Evolutionary conservation across 2,797 vertebrate genomes (phyloP).

Genomic region (Ctenopoma multispine): DNA sequence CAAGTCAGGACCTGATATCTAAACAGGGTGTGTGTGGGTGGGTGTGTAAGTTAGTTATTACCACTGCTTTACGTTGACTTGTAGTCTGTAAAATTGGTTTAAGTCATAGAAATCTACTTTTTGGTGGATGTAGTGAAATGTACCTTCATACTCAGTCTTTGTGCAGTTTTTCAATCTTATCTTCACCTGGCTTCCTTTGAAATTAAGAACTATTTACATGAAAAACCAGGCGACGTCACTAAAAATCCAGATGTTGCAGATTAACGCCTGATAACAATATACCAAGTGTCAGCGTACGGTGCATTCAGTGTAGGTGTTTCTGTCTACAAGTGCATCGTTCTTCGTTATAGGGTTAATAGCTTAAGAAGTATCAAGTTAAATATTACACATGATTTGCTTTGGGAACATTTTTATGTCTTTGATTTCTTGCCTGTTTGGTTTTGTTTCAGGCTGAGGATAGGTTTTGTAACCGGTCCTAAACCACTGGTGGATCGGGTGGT

Average conservation of each 20-base stretch:
- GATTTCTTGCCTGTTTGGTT: neutral
- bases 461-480: conserved; percentile 94
- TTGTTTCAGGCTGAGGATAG: conserved; percentile 88
- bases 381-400: neutral
- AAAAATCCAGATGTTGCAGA: neutral
- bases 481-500: conserved; percentile 89
- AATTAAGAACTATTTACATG: too few relatives aligned
- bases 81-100: neutral
- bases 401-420: neutral
- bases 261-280: too few relatives aligned
- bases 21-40: too few relatives aligned
- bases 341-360: neutral
- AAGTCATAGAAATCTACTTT: neutral
- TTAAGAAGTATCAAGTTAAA: neutral
- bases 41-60: too few relatives aligned
- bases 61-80: too few relatives aligned
- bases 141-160: neutral
- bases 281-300: too few relatives aligned
- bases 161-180: neutral
- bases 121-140: neutral
- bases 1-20: too few relatives aligned
- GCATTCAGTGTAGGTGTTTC: too few relatives aligned
- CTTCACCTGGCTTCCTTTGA: neutral
- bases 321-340: neutral
- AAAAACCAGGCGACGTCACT: neutral